Base-by-base conservation (phyloP, 2,797 vertebrate species). In the Enteromius unitaeniatus region DNA sequence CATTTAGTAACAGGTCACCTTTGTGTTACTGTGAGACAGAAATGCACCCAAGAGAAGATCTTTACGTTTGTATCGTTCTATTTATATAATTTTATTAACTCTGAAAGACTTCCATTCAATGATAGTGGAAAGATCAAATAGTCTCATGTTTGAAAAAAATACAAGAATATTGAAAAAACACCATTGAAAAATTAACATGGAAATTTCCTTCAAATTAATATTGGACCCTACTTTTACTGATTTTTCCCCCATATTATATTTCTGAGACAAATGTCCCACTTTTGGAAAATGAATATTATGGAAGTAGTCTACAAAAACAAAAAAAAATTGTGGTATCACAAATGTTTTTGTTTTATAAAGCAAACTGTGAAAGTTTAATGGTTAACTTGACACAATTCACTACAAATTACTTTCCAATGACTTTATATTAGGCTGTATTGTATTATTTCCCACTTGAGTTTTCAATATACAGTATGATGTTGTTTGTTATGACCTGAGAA, bases 1-100 rank as follows among this genome's bases (percentile, higher is more conserved):
- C 10, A 37, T 23, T 40, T 3, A 70, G 28, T 7, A 70, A 26
- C 21, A 40, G 31, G 31, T 53, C 6, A 51, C 70, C 45, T 65
- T 75, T 82, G 28, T 53, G 80, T 26, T 62, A 42, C 64, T 68
- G 31, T 69, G 42, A 64, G 19, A 2, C 47, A 42, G 45, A 28
- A 40, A 26, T 76, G 6, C 72, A n/a, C 10, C 34, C 10, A 28
- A 64, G 6, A 19, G 8, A n/a, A 8, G 14, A 31, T 76, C 10
- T 68, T 75, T 72, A 10, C 10, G n/a, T 62, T 15, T 28, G 13
- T 6, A 62, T 28, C 7, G 60, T 28, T 28, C 60, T 55, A 9
- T 55, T 55, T 55, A 21, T n/a, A n/a, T n/a, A 4, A 55, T 55
- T 1, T 55, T 9, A 55, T 55, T 55, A 10, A 55, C 9, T n/a